Percentiles rank a stretch among this genome's conserved stretches.
These are phyloP conservation scores for Lindbergichthys nudifrons DNA, from an alignment of 2,797 vertebrate genomes.

Conservation along the genomic window DNA sequence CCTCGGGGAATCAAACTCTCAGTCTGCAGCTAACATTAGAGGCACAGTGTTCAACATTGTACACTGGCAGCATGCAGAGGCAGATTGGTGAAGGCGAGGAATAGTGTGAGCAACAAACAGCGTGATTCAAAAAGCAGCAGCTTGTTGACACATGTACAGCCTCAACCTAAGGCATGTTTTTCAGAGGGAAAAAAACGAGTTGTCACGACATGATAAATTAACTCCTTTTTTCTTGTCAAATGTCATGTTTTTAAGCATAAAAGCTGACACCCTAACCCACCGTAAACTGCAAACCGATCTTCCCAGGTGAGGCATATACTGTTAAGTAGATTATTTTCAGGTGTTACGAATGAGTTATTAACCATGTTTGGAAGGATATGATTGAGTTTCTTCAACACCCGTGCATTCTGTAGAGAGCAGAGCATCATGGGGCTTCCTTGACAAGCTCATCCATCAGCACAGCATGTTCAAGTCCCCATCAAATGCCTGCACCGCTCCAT, in stretches of 20 bases:
- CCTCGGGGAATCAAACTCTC: conserved; percentile 77
- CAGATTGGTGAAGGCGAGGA: conserved; percentile 46
- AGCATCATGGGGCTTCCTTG: conserved; percentile 79
- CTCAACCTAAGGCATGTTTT: conserved; percentile 55
- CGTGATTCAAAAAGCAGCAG: conserved; percentile 27
- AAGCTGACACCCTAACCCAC: conserved; percentile 41
- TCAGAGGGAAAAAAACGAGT: conserved; percentile 40
- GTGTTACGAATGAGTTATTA: conserved; percentile 73
- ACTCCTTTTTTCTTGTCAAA: conserved; percentile 31
- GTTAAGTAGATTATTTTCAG: conserved; percentile 71
- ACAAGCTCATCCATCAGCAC: conserved; percentile 88
- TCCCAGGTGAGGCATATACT: conserved; percentile 31
- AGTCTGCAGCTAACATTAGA: conserved; percentile 69
- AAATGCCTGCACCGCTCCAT: conserved; percentile 79
- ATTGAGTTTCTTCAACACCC: conserved; percentile 69
- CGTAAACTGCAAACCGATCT: conserved; percentile 41
- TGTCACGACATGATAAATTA: conserved; percentile 52
- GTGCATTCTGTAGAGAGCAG: conserved; percentile 70
- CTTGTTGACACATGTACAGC: conserved; percentile 61
- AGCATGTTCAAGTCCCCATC: conserved; percentile 82
- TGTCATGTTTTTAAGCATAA: conserved; percentile 36
- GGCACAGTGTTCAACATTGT: conserved; percentile 55
- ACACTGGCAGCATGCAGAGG: conserved; percentile 49
- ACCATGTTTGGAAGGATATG: conserved; percentile 63
- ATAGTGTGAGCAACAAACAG: conserved; percentile 39